Evolutionary conservation across 2,888 invertebrate species (phyloP).

Genomic region (Pseudanteris insignis): DNA sequence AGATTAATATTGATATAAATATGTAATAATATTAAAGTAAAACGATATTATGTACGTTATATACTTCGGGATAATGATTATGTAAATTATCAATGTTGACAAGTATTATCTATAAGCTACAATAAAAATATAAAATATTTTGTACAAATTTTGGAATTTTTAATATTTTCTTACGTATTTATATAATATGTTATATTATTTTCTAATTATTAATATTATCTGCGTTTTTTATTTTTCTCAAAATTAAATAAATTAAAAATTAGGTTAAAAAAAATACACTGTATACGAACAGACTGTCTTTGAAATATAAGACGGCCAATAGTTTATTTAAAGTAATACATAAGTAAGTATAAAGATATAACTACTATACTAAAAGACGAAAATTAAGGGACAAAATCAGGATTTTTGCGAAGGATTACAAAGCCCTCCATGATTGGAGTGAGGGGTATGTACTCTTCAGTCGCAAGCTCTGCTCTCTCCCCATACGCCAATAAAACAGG

Average conservation of each 20-base stretch:
- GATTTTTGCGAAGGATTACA: slow-evolving; percentile 96
- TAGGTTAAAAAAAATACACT: too few relatives aligned
- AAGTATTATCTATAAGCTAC: slow-evolving; percentile 60
- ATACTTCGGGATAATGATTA: slow-evolving; percentile 51
- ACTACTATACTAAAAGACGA: slow-evolving; percentile 7
- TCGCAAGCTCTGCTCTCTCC: slow-evolving; percentile 96
- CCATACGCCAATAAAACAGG: slow-evolving; percentile 96
- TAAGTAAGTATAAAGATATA: slow-evolving; percentile 24
- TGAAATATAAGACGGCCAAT: slow-evolving; percentile 6
- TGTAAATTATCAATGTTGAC: slow-evolving; percentile 57
- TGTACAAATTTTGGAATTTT: too few relatives aligned
- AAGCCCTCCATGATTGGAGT: slow-evolving; percentile 99
- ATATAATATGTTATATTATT: too few relatives aligned
- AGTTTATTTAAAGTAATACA: slow-evolving; percentile 37
- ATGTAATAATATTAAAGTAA: too few relatives aligned
- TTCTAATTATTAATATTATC: too few relatives aligned
- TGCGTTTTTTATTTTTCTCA: too few relatives aligned
- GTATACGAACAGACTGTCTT: too few relatives aligned
- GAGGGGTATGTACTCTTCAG: slow-evolving; percentile 94
- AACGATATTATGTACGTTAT: slow-evolving; percentile 51
- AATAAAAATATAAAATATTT: slow-evolving; percentile 63
- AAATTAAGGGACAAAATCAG: slow-evolving; percentile 69
- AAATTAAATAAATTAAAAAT: too few relatives aligned
- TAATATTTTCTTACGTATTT: too few relatives aligned
- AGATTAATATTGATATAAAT: slow-evolving; percentile 52